Conservation (phyloP, 1,140 invertebrate genomes). For the Homalodisca vitripennis region DNA sequence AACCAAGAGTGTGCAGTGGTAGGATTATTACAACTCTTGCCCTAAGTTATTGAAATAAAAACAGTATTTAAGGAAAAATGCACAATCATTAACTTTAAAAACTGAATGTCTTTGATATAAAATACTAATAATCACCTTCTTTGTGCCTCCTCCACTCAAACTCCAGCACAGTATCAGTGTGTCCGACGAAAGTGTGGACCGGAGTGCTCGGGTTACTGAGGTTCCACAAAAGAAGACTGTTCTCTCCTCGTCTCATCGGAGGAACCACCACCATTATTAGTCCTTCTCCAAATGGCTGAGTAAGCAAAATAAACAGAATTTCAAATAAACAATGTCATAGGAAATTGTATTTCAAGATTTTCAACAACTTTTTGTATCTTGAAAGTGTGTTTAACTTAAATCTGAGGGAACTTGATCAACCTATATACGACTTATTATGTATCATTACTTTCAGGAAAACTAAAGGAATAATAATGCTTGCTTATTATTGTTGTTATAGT, state of each 20-base stretch:
- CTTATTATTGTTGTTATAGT: no score
- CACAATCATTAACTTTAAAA: not conserved
- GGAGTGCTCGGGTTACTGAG: slow-evolving; percentile 64
- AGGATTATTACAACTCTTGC: no score
- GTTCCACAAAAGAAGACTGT: slow-evolving; percentile 81
- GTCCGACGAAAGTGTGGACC: slow-evolving; percentile 86
- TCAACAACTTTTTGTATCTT: no score
- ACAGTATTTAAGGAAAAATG: no score
- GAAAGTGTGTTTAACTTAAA: no score
- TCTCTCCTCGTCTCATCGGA: slow-evolving; percentile 74
- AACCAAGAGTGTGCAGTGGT: no score
- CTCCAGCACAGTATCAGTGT: slow-evolving; percentile 91
- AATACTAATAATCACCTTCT: slow-evolving; percentile 27
- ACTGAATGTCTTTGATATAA: no score
- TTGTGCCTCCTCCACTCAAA: slow-evolving; percentile 79
- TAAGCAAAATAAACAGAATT: slow-evolving; percentile 37
- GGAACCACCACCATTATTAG: slow-evolving; percentile 87
- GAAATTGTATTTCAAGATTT: not conserved
- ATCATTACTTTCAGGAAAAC: no score
- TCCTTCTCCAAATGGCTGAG: slow-evolving; percentile 87
- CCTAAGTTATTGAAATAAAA: no score
- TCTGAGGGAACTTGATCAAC: no score
- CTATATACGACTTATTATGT: no score
- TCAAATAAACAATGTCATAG: not conserved
- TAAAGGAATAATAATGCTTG: no score